Evolutionary conservation across 2,888 invertebrate genomes (phyloP).

Genomic region (Andrena flavipes): DNA sequence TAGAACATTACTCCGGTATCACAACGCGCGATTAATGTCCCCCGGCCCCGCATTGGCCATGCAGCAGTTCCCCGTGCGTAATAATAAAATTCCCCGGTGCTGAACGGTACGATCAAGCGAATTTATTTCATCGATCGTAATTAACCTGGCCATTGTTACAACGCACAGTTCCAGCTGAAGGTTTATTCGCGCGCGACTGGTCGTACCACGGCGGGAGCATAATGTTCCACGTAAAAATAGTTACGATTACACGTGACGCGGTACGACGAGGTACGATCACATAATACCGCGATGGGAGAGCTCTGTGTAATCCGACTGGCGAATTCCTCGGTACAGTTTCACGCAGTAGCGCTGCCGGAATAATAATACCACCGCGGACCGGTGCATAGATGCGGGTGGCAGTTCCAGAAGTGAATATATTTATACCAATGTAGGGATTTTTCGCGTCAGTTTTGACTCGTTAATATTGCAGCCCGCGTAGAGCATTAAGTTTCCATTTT

Average conservation of each 20-base stretch:
- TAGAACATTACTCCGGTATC: not conserved
- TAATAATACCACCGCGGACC: not conserved
- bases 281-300: not conserved
- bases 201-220: not conserved
- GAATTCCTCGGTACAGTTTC: constrained; percentile 11
- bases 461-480: too few relatives aligned
- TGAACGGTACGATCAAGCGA: not conserved
- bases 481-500: too few relatives aligned
- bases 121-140: constrained; percentile 15
- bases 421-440: too few relatives aligned
- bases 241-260: constrained; percentile 12
- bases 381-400: not conserved
- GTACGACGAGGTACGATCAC: not conserved
- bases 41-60: not conserved
- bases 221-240: constrained; percentile 10
- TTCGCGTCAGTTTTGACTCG: too few relatives aligned
- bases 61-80: not conserved
- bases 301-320: constrained; percentile 4
- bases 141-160: constrained; percentile 17
- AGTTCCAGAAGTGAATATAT: too few relatives aligned
- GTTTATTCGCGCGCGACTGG: constrained; percentile 7
- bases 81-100: constrained; percentile 6
- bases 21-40: not conserved
- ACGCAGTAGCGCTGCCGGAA: not conserved
- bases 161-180: not conserved